phyloP scores from a whole-genome alignment of 1,140 invertebrate genomes.

The Tachypleus tridentatus region DNA sequence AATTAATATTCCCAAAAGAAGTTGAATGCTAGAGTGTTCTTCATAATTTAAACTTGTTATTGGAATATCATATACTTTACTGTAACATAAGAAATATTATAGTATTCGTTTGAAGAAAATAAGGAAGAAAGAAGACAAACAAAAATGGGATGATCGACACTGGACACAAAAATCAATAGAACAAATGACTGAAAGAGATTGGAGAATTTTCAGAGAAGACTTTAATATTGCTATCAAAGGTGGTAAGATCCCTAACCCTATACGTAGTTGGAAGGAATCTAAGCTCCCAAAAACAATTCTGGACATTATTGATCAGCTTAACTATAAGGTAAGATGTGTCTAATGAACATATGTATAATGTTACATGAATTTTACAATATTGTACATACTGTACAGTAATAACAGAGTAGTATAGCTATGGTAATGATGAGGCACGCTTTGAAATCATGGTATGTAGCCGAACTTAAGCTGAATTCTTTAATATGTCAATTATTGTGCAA shows the following conservation, averaged over 20 bases:
- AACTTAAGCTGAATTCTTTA: no score
- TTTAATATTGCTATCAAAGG: slow-evolving; percentile 98
- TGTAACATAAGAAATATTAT: slow-evolving; percentile 12
- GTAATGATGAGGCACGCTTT: no score
- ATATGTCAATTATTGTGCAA: no score
- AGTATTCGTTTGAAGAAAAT: slow-evolving; percentile 81
- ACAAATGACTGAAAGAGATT: slow-evolving; percentile 99
- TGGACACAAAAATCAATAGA: slow-evolving; percentile 90
- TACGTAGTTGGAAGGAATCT: slow-evolving; percentile 89
- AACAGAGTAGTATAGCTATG: no score
- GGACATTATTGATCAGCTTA: slow-evolving; percentile 59
- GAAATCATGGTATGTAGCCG: no score
- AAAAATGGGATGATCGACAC: slow-evolving; percentile 97
- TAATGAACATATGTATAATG: no score
- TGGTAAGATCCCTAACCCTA: slow-evolving; percentile 91
- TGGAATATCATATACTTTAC: no score
- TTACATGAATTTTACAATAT: no score
- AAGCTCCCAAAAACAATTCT: slow-evolving; percentile 81
- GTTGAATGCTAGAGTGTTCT: no score
- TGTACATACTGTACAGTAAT: no score
- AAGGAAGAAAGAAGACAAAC: slow-evolving; percentile 92
- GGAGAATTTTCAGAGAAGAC: slow-evolving; percentile 99
- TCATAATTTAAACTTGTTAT: no score
- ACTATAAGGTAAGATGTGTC: slow-evolving; percentile 21
- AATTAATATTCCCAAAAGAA: no score